Base-by-base conservation (phyloP, 2,797 vertebrate genomes). In the Hyperoplus immaculatus region DNA sequence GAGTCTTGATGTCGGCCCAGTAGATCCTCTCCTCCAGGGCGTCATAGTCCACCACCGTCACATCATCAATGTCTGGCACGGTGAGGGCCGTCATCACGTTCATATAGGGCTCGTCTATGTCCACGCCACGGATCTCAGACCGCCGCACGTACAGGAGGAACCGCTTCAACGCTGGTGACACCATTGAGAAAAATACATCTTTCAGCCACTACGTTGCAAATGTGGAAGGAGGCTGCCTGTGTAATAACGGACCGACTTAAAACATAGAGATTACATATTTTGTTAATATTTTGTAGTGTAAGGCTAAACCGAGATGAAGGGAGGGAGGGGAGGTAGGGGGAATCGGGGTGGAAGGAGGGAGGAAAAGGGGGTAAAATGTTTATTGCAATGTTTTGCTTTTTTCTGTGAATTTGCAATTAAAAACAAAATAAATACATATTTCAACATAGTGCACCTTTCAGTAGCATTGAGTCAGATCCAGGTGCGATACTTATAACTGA, bases 51-150 rank as follows among this genome's bases (percentile, higher is more conserved):
- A 99, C 97, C 41, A 98, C 97, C 0, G 97, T 97, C 70, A 99
- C 98, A 76, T 99, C 97, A 82, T 99, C 98, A 9, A 99, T 99
- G 88, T 99, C 97, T 6, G 98, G 98, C 59, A 98, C 96, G 0
- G 98, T 99, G 62, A 99, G 96, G 2, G 98, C 97, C 3, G 97
- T 99, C 94, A 99, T 99, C 88, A 98, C 97, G 81, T 99, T 99
- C 95, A 99, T 96, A 78, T 99, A 99, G 0, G 98, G 98, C 88
- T 98, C 97, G 66, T 99, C 98, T n/a, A 98, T 96, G 86, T 98
- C 97, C 87, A 99, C 98, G 0, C 98, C 98, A 61, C 98, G 96
- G 87, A 99, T 99, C 94, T 99, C 98, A 14, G 98, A 98, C 18
- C 78, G 96, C 3, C 98, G 95, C 64, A 97, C 97, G 54, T 99